A percentile compares a stretch with the other conserved stretches of the same genome.
These are phyloP conservation scores for Nyctereutes procyonoides DNA, from an alignment of 2,113 vertebrate species.

Conservation along the genomic window DNA sequence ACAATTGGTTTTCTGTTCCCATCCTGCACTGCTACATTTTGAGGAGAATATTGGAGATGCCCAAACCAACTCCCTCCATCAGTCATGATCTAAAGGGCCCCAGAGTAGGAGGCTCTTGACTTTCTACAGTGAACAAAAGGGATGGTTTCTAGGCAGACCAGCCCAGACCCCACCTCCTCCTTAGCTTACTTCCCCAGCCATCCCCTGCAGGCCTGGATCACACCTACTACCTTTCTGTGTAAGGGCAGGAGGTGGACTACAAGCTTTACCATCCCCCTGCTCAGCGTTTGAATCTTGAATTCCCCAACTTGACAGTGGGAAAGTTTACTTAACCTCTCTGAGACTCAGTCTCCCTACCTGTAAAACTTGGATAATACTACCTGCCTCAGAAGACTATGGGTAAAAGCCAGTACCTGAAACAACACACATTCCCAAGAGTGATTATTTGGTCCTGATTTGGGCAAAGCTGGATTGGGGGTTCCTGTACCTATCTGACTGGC, in stretches of 20 bases:
- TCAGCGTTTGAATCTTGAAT: background rate
- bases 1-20: background rate
- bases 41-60: background rate
- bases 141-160: background rate
- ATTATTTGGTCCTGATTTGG: background rate
- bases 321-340: background rate
- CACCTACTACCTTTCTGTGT: background rate
- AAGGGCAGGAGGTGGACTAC: background rate
- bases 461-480: background rate
- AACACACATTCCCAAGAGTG: background rate
- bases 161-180: background rate
- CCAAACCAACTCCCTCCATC: background rate
- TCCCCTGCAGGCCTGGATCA: background rate
- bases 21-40: background rate
- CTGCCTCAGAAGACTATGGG: background rate
- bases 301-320: background rate
- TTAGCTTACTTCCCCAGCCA: background rate
- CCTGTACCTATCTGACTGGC: rapidly evolving
- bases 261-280: background rate
- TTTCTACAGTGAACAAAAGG: background rate
- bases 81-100: background rate
- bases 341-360: background rate
- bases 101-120: background rate
- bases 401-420: background rate
- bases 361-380: background rate